phyloP scores from a whole-genome alignment of 2,888 invertebrate genomes.

The Pyrocoelia pectoralis region DNA sequence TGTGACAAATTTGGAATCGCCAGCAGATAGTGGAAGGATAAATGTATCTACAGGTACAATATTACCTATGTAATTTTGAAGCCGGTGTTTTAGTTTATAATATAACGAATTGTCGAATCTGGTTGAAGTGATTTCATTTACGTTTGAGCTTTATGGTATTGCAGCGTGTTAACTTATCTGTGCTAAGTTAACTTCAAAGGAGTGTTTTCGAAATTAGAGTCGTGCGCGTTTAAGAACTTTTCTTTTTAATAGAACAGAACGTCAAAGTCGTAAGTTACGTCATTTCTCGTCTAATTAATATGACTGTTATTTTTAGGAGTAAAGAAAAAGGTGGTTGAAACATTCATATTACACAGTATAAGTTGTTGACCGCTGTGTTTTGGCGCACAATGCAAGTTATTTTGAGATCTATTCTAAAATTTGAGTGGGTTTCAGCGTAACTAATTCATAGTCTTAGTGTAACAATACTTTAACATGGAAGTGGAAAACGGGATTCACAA shows the following conservation, averaged over 20 bases:
- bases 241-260: too few relatives aligned
- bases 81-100: not conserved
- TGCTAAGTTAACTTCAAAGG: too few relatives aligned
- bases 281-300: too few relatives aligned
- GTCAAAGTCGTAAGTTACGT: too few relatives aligned
- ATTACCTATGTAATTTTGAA: too few relatives aligned
- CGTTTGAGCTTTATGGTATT: too few relatives aligned
- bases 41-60: constrained; percentile 12
- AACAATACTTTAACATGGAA: not conserved
- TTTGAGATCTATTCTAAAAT: not conserved
- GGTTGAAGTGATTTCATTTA: too few relatives aligned
- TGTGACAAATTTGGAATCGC: constrained; percentile 23
- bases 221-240: too few relatives aligned
- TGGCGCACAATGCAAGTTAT: constrained; percentile 3
- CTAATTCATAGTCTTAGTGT: not conserved
- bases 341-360: not conserved
- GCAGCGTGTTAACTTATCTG: too few relatives aligned
- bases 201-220: too few relatives aligned
- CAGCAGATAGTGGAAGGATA: constrained; percentile 15
- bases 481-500: constrained; percentile 11
- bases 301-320: too few relatives aligned
- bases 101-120: too few relatives aligned
- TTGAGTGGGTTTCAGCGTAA: not conserved
- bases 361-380: constrained; percentile 5
- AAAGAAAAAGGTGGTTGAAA: not conserved